Conservation (phyloP, 2,797 vertebrate genomes). For the Chiloscyllium punctatum region DNA sequence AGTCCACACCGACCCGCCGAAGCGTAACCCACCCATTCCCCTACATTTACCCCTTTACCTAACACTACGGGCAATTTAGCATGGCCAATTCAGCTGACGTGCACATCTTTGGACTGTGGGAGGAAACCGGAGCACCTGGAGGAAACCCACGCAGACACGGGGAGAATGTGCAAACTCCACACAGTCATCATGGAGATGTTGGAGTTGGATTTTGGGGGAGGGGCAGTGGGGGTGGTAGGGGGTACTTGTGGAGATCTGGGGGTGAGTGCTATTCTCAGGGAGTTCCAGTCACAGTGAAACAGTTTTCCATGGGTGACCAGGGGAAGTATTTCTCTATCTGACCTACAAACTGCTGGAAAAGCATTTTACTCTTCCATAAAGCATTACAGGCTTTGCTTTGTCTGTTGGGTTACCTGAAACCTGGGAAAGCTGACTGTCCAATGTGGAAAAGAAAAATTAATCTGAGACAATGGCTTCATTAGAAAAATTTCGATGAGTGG, state of each 20-base stretch:
- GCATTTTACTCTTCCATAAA: neutral
- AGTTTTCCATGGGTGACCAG: neutral
- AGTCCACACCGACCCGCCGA: too few relatives aligned
- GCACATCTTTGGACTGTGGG: too few relatives aligned
- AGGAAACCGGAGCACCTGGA: too few relatives aligned
- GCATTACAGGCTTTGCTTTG: too few relatives aligned
- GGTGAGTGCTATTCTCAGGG: neutral
- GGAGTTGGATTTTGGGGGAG: neutral
- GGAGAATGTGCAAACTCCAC: too few relatives aligned
- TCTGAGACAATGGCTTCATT: neutral
- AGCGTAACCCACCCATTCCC: too few relatives aligned
- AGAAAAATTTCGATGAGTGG: neutral
- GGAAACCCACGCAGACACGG: too few relatives aligned
- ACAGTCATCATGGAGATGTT: neutral
- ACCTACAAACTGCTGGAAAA: neutral
- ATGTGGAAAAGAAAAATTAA: neutral
- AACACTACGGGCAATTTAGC: too few relatives aligned
- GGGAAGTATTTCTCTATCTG: neutral
- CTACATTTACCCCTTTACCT: too few relatives aligned
- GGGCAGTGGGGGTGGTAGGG: neutral
- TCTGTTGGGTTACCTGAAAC: neutral
- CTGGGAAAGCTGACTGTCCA: neutral
- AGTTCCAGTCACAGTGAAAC: neutral
- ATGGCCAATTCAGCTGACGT: too few relatives aligned
- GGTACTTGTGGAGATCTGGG: neutral